These are phyloP conservation scores for Pogonophryne albipinna DNA, from an alignment of 2,797 vertebrate genomes.

Conservation along the genomic window DNA sequence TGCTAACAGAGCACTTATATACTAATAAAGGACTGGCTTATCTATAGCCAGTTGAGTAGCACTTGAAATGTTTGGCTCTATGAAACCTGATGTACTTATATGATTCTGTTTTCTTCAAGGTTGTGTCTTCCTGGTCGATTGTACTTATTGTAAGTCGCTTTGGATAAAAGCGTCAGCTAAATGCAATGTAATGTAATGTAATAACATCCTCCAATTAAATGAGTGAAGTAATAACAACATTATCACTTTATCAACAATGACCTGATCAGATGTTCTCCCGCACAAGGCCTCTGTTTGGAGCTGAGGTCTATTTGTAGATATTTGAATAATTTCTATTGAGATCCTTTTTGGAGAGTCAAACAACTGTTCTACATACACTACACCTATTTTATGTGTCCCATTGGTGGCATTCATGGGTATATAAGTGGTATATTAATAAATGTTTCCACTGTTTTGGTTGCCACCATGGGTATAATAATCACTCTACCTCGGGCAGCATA, in stretches of 20 bases:
- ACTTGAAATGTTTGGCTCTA: no score
- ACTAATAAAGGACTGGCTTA: no score
- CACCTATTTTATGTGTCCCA: constrained; percentile 60
- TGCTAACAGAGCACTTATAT: no score
- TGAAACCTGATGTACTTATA: no score
- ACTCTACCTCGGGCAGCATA: constrained; percentile 50
- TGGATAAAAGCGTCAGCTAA: no score
- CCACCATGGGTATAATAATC: constrained; percentile 61
- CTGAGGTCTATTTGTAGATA: constrained; percentile 25
- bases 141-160: no score
- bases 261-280: constrained; percentile 10
- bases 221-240: constrained; percentile 48
- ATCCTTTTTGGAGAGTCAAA: constrained; percentile 42
- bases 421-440: constrained; percentile 57
- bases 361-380: constrained; percentile 18
- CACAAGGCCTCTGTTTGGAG: constrained; percentile 12
- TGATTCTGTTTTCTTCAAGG: no score
- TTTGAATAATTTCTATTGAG: constrained; percentile 31
- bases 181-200: no score
- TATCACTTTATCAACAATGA: constrained; percentile 4
- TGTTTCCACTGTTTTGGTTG: constrained; percentile 62
- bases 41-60: no score
- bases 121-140: no score
- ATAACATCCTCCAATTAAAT: constrained; percentile 54
- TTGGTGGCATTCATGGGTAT: constrained; percentile 55